Evolutionary conservation across 2,888 invertebrate genomes (phyloP), one percentile per base, ranked within the genome.

Genomic region (Megalurothrips usitatus): DNA sequence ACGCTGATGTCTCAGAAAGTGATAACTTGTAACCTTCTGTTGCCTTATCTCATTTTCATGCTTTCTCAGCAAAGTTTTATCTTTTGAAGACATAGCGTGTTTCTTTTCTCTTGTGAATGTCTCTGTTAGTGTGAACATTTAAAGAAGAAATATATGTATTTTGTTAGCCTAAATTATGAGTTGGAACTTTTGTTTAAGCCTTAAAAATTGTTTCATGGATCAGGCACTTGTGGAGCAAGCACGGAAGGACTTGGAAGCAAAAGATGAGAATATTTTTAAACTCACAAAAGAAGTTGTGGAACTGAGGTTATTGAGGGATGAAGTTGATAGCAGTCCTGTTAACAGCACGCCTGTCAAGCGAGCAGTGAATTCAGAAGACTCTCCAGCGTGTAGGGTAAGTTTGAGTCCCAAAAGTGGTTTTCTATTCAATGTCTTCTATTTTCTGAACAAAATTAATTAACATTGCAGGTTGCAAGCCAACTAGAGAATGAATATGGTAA

Each of bases 231-330:
- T 17, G 9, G 63, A 49, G 12, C 58, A 68, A 23, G 34, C 48
- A 6, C 17, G 92, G 82, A 92, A 91, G 85, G 93, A 94, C 85
- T 89, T 95, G 81, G 94, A 94, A 82, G 92, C 92, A 83, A 95
- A 94, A 87, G 94, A 96, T 85, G 92, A 92, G 85, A 95, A 96
- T 88, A 94, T 96, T 85, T 90, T 92, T 84, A 91, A 91, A 82
- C 89, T 94, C 23, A 94, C 93, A 47, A 92, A 92, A 85, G 94
- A 94, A 87, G 92, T 96, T 28, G 94, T 95, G 19, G 94, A 95
- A 85, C 87, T 96, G 84, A 90, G 95, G 80, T 87, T 95, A 80
- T 94, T 94, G 86, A 94, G 94, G 87, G 94, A 75, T 23, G 68
- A 75, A 23, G 68, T 75, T 8, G 68, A 75, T 26, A 26, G 68